Evolutionary conservation across 2,888 invertebrate genomes (phyloP).

Genomic region (Drosophila neonasuta): DNA sequence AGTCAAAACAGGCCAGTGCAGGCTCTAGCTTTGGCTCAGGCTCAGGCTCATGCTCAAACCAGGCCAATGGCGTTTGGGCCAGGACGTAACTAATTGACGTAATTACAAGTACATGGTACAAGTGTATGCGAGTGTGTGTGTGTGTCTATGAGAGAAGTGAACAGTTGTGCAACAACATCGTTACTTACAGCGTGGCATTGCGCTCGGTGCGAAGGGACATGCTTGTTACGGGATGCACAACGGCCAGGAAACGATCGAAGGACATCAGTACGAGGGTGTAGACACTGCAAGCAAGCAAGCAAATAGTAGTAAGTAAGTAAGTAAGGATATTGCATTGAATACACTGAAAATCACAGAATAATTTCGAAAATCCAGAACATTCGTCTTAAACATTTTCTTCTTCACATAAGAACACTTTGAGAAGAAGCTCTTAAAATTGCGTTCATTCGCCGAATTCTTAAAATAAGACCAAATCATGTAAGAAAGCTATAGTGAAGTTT

Average conservation of each 20-base stretch:
- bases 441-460: too few species aligned
- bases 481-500: too few species aligned
- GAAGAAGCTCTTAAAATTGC: too few species aligned
- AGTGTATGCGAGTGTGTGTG: neutral
- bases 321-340: neutral
- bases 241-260: slow-evolving; percentile 94
- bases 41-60: neutral
- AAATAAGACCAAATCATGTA: too few species aligned
- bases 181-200: slow-evolving; percentile 86
- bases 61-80: neutral
- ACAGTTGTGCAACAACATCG: neutral
- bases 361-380: too few species aligned
- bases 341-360: too few species aligned
- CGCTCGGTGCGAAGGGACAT: slow-evolving; percentile 92
- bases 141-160: neutral
- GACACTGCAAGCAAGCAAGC: slow-evolving; percentile 84
- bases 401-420: too few species aligned
- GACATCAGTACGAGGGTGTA: slow-evolving; percentile 97
- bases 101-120: slow-evolving; percentile 17
- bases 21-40: neutral
- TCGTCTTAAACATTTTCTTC: too few species aligned
- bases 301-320: neutral
- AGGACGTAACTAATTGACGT: slow-evolving; percentile 36
- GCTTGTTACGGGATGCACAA: slow-evolving; percentile 94
- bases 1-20: neutral